Percentiles rank a stretch among this genome's conserved stretches.
Conservation (phyloP, 2,888 invertebrate genomes). For the Diaprepes abbreviatus region DNA sequence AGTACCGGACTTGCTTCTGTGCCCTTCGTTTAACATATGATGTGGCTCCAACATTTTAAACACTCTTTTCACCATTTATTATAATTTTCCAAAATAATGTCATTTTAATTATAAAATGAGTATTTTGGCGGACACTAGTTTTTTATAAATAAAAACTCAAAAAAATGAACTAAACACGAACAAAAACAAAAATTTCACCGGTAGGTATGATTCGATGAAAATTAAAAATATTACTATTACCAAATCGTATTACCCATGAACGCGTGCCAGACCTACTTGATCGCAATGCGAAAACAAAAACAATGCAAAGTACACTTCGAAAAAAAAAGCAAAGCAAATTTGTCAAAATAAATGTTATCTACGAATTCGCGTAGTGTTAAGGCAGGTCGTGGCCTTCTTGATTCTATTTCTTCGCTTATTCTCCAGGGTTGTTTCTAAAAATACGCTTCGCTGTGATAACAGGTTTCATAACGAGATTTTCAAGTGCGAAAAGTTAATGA, state of each 20-base stretch:
- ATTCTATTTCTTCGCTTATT: slow-evolving; percentile 33
- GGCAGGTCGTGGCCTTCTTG: slow-evolving; percentile 35
- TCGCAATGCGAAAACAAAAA: not conserved
- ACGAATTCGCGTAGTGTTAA: slow-evolving; percentile 26
- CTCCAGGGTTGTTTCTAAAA: slow-evolving; percentile 57
- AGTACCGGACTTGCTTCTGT: slow-evolving; percentile 64
- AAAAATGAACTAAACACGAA: no score
- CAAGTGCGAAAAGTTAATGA: slow-evolving; percentile 60
- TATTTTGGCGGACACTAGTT: not conserved
- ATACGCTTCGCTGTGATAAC: slow-evolving; percentile 58
- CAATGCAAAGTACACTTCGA: slow-evolving; percentile 13
- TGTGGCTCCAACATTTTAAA: slow-evolving; percentile 61
- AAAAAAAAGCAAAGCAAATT: slow-evolving; percentile 1
- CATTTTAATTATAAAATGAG: slow-evolving; percentile 2
- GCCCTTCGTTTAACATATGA: slow-evolving; percentile 57
- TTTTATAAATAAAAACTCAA: no score
- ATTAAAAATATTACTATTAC: slow-evolving; percentile 13
- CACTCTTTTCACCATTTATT: slow-evolving; percentile 3
- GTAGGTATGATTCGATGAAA: no score
- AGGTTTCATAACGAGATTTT: slow-evolving; percentile 66
- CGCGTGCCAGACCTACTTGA: slow-evolving; percentile 12
- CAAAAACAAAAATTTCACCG: no score
- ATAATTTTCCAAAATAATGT: not conserved
- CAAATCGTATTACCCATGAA: slow-evolving; percentile 13
- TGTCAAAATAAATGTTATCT: not conserved